Conservation (phyloP, 2,113 vertebrate species). For the Callionymus lyra region DNA sequence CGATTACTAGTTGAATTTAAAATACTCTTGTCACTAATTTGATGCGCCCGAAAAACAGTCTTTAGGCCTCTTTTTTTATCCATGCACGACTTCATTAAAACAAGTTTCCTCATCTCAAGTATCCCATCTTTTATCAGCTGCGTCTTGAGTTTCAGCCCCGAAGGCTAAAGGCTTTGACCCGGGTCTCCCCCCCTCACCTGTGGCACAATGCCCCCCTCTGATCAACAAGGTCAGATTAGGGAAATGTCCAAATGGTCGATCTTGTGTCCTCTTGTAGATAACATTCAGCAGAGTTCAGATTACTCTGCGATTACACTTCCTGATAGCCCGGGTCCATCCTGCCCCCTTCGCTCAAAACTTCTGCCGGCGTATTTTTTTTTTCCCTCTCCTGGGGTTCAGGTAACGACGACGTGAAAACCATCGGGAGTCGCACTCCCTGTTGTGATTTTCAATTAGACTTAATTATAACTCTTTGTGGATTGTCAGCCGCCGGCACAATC, state of each 20-base stretch:
- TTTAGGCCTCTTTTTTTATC: too few relatives aligned
- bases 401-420: too few relatives aligned
- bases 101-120: slow-evolving; percentile 37
- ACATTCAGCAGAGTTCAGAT: slow-evolving; percentile 54
- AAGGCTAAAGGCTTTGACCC: slow-evolving; percentile 30
- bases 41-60: too few relatives aligned
- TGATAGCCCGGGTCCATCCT: slow-evolving; percentile 36
- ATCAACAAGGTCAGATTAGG: slow-evolving; percentile 48
- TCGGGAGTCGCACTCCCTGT: background rate
- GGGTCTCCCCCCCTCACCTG: slow-evolving; percentile 26
- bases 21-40: too few relatives aligned
- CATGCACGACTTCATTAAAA: slow-evolving; percentile 19
- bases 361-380: too few relatives aligned
- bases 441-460: slow-evolving; percentile 1
- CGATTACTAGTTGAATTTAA: too few relatives aligned
- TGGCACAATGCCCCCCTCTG: slow-evolving; percentile 49
- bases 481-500: slow-evolving; percentile 1
- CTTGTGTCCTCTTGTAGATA: slow-evolving; percentile 56
- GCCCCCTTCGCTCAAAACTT: slow-evolving; percentile 3
- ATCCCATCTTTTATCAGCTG: slow-evolving; percentile 25
- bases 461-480: slow-evolving; percentile 1
- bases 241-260: slow-evolving; percentile 62
- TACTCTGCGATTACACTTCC: slow-evolving; percentile 57
- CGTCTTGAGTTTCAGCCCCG: slow-evolving; percentile 58
- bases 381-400: too few relatives aligned